Percentiles rank a stretch among this genome's conserved stretches.
Evolutionary conservation across 2,797 vertebrate species (phyloP).

Genomic region (Eidolon dupreanum): DNA sequence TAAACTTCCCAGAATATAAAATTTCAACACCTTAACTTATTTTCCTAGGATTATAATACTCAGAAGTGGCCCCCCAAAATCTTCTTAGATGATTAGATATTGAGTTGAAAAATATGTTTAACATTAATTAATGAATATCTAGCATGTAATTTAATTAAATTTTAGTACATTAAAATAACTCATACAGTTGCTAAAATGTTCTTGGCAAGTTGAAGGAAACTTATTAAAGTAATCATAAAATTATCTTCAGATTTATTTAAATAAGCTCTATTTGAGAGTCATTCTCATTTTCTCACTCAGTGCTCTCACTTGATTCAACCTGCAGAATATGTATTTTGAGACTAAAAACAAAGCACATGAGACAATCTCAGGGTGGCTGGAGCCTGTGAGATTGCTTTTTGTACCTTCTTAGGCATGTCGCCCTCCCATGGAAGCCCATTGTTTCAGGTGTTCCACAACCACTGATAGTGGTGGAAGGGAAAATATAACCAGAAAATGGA

Average conservation of each 20-base stretch:
- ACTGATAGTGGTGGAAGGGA: background rate
- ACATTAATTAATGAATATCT: background rate
- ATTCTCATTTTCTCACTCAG: background rate
- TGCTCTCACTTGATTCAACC: background rate
- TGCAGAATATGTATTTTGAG: background rate
- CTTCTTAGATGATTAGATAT: constrained; percentile 5
- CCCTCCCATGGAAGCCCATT: accelerated
- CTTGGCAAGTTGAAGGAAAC: background rate
- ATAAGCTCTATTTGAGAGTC: background rate
- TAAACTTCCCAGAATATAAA: background rate
- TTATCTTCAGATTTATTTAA: constrained; percentile 12
- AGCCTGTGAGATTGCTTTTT: background rate
- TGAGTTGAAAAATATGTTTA: constrained; percentile 9
- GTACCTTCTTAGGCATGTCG: background rate
- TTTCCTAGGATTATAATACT: background rate
- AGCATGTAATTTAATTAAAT: constrained; percentile 2
- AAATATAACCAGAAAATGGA: background rate
- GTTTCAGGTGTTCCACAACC: background rate
- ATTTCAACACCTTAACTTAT: background rate
- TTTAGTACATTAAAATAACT: constrained; percentile 41
- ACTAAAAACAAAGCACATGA: constrained; percentile 4
- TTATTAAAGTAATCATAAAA: background rate
- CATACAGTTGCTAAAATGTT: background rate
- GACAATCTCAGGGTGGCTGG: background rate
- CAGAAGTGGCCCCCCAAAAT: background rate